phyloP scores from a whole-genome alignment of 1,140 invertebrate genomes.

The Bombus sylvicola region DNA sequence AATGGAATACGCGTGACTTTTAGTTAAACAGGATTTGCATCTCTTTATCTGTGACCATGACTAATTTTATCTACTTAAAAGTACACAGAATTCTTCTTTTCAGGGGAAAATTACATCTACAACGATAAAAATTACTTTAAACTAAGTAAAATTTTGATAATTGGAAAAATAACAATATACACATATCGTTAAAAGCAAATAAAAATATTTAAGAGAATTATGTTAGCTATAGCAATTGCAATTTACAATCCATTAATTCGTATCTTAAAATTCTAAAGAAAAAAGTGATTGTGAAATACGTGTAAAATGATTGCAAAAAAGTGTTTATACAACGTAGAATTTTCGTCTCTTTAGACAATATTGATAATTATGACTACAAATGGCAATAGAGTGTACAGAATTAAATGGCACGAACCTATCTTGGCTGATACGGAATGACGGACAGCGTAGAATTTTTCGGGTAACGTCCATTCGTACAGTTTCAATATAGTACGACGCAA shows the following conservation, averaged over 20 bases:
- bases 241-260: too few relatives aligned
- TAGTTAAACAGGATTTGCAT: slow-evolving; percentile 4
- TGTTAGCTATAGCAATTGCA: too few relatives aligned
- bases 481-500: too few relatives aligned
- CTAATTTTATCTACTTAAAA: neutral
- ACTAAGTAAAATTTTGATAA: neutral
- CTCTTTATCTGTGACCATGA: neutral
- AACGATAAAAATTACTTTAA: neutral
- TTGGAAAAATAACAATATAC: neutral
- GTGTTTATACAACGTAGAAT: neutral
- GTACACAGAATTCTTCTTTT: neutral
- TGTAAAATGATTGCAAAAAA: neutral
- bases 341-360: neutral
- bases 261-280: too few relatives aligned
- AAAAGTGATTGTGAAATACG: too few relatives aligned
- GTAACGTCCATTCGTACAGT: neutral
- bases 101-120: too few relatives aligned
- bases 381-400: neutral
- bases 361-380: neutral
- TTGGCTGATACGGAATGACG: neutral
- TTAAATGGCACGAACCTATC: neutral
- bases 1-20: neutral
- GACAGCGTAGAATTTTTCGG: too few relatives aligned
- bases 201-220: neutral
- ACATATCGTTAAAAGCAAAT: neutral